A percentile compares a stretch with the other conserved stretches of the same genome.
These are phyloP conservation scores for Eupsittula cactorum DNA, from an alignment of 2,113 vertebrate genomes.

Conservation along the genomic window DNA sequence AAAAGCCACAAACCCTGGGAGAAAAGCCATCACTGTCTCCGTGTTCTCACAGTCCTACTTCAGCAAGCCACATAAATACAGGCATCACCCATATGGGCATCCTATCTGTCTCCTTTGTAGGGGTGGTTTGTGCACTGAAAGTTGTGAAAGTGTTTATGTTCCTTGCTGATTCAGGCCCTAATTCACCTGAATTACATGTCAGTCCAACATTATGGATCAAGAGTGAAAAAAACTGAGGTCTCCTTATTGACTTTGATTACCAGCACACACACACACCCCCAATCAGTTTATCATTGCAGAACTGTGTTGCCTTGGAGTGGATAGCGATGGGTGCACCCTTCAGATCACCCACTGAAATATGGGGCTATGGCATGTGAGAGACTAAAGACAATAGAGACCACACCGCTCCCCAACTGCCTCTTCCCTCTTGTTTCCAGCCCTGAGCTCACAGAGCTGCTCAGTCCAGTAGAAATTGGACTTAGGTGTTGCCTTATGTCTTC, in stretches of 20 bases:
- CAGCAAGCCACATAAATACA: neutral
- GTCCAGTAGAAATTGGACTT: neutral
- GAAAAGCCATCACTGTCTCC: neutral
- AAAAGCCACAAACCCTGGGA: neutral
- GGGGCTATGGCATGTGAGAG: neutral
- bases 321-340: neutral
- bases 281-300: neutral
- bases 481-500: neutral
- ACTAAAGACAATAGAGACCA: neutral
- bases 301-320: neutral
- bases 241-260: neutral
- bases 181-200: neutral
- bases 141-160: neutral
- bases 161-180: neutral
- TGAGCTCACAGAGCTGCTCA: neutral
- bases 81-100: neutral
- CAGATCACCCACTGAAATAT: neutral
- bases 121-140: neutral
- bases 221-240: neutral
- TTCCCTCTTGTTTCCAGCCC: neutral
- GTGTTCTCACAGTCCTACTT: neutral
- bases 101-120: neutral
- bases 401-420: neutral
- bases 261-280: accelerated
- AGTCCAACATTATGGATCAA: neutral